A percentile compares a stretch with the other conserved stretches of the same genome.
These are phyloP conservation scores for Coracias cyanogaster DNA, from an alignment of 2,797 vertebrate genomes.

Conservation along the genomic window DNA sequence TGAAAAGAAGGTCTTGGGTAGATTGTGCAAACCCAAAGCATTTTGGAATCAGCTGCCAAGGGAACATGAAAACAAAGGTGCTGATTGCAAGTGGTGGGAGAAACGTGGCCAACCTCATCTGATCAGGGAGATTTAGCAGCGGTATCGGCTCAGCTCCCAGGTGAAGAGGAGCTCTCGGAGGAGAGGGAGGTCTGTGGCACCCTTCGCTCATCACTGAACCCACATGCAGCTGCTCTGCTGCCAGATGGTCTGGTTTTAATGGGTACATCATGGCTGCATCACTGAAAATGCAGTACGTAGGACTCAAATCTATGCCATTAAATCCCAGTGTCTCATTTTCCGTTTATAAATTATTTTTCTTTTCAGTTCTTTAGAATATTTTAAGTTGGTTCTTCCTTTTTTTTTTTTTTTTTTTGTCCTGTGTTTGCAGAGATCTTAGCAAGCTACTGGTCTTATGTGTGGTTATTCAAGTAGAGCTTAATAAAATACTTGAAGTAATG, in stretches of 20 bases:
- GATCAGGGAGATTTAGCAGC: neutral
- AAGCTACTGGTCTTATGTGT: neutral
- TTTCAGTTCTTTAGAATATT: neutral
- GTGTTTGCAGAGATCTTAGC: neutral
- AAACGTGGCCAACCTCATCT: neutral
- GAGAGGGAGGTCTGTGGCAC: neutral
- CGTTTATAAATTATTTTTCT: neutral
- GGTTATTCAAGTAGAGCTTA: neutral
- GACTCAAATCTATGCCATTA: neutral
- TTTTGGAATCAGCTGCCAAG: neutral
- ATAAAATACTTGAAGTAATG: neutral
- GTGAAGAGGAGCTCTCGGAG: neutral
- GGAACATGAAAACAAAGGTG: neutral
- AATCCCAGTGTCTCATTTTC: neutral
- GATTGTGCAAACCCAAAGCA: neutral
- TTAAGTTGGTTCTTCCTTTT: neutral
- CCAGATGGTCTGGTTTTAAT: neutral
- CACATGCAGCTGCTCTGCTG: neutral
- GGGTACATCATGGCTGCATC: neutral
- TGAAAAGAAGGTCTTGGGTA: fast-evolving
- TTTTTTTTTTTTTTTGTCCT: neutral
- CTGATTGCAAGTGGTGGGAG: neutral
- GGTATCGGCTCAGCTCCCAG: neutral
- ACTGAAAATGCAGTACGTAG: neutral
- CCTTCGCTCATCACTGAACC: neutral